Conservation (phyloP, 2,888 invertebrate genomes). For the Nymphalis c-album region DNA sequence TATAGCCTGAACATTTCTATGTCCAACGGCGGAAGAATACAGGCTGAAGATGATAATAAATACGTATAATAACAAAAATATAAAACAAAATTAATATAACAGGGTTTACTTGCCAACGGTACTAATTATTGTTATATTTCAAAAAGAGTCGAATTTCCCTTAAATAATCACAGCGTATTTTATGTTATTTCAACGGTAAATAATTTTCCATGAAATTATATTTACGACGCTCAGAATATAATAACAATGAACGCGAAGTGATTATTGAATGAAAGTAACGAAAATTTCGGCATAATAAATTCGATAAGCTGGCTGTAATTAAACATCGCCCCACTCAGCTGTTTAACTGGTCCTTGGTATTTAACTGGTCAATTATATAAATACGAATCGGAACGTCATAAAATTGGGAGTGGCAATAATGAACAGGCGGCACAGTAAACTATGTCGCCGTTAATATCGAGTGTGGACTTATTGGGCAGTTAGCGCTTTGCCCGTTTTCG, state of each 20-base stretch:
- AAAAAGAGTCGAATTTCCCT: no score
- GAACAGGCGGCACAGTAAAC: conserved; percentile 76
- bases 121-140: no score
- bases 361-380: conserved; percentile 72
- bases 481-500: conserved; percentile 50
- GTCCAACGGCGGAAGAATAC: no score
- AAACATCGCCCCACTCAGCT: conserved; percentile 47
- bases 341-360: conserved; percentile 45
- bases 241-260: conserved; percentile 27
- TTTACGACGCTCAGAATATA: conserved; percentile 5
- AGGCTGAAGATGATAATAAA: no score
- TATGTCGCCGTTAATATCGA: conserved; percentile 74
- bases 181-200: conserved; percentile 13
- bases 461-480: conserved; percentile 70
- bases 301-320: conserved; percentile 52
- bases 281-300: conserved; percentile 43
- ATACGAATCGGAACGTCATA: conserved; percentile 69
- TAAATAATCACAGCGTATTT: not conserved
- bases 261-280: conserved; percentile 34
- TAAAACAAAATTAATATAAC: no score
- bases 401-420: conserved; percentile 72
- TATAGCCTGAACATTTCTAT: no score
- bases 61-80: no score
- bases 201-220: conserved; percentile 16
- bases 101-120: no score